Conservation (phyloP, 1,140 invertebrate species). For the Drosophila fuyamai region DNA sequence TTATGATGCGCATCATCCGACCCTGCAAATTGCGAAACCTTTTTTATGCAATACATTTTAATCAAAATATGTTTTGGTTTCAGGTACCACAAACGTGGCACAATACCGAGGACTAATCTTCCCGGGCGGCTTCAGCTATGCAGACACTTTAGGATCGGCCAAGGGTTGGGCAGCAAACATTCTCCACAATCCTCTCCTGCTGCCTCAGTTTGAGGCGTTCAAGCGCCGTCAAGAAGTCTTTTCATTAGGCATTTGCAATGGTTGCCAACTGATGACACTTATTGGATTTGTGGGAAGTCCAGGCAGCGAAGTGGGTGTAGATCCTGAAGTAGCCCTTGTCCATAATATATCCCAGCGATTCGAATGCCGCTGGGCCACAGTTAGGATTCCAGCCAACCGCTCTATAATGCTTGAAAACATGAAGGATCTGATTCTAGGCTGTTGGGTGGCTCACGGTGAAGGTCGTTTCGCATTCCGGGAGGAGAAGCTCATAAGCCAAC, state of each 20-base stretch:
- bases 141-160: conserved; percentile 97
- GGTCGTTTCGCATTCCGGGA: conserved; percentile 90
- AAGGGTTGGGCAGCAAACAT: conserved; percentile 99
- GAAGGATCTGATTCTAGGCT: conserved; percentile 93
- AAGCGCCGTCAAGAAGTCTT: conserved; percentile 92
- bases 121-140: conserved; percentile 99
- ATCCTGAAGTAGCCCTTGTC: conserved; percentile 90
- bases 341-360: conserved; percentile 94
- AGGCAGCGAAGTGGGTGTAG: conserved; percentile 7
- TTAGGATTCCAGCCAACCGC: conserved; percentile 89
- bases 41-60: too few relatives aligned
- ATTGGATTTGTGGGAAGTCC: conserved; percentile 90
- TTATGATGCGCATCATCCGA: too few relatives aligned
- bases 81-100: conserved; percentile 88
- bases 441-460: conserved; percentile 99
- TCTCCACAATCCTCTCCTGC: conserved; percentile 89
- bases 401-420: conserved; percentile 95
- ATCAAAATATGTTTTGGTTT: neutral
- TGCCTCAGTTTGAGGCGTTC: conserved; percentile 91
- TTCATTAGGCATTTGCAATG: conserved; percentile 98
- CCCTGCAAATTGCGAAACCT: too few relatives aligned
- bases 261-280: conserved; percentile 97
- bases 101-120: conserved; percentile 96
- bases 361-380: conserved; percentile 95
- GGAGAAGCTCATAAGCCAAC: conserved; percentile 85